These are phyloP conservation scores for Clistopyga incitator DNA, from an alignment of 2,888 invertebrate genomes.

Conservation along the genomic window DNA sequence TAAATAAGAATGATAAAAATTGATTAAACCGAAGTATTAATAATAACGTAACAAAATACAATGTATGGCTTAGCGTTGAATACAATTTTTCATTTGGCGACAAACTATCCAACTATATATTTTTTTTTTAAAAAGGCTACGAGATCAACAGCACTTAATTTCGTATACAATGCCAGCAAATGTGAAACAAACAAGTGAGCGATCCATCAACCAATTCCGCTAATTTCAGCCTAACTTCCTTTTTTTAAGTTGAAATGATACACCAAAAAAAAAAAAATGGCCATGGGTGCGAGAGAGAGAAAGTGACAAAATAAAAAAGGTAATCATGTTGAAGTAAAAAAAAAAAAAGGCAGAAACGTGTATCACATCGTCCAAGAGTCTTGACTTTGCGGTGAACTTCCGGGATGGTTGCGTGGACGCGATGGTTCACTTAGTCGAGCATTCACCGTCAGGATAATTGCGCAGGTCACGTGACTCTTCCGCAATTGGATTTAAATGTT, in stretches of 20 bases:
- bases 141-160: too few relatives aligned
- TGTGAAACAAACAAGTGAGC: too few relatives aligned
- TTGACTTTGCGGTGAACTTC: conserved; percentile 41
- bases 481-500: not conserved
- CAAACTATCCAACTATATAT: too few relatives aligned
- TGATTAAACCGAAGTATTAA: conserved; percentile 34
- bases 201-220: too few relatives aligned
- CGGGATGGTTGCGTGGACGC: conserved; percentile 40
- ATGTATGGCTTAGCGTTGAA: conserved; percentile 41
- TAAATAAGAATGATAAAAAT: conserved; percentile 16
- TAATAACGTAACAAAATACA: conserved; percentile 26
- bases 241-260: not conserved
- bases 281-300: not conserved
- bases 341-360: not conserved
- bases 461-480: conserved; percentile 33
- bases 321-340: not conserved
- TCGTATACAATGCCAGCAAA: too few relatives aligned
- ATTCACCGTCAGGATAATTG: conserved; percentile 27
- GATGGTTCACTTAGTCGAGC: conserved; percentile 17
- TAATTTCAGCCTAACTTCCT: too few relatives aligned
- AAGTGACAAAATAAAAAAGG: too few relatives aligned
- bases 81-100: too few relatives aligned
- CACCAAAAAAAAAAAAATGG: not conserved
- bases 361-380: conserved; percentile 11
- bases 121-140: too few relatives aligned